Evolutionary conservation across 2,888 invertebrate species (phyloP).

Genomic region (Eilema depressum): DNA sequence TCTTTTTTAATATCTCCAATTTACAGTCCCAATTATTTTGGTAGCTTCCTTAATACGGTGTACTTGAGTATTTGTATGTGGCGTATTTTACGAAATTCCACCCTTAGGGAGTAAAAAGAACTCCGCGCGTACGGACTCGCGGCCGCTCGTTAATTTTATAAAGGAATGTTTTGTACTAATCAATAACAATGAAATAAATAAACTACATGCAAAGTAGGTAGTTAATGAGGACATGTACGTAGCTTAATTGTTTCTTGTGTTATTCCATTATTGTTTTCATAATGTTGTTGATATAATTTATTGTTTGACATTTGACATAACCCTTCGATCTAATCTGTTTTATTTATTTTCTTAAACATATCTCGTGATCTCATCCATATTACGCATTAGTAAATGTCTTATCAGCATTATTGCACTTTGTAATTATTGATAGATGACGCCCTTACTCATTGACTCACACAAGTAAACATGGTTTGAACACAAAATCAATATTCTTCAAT

Average conservation of each 20-base stretch:
- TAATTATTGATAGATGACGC: slow-evolving; percentile 55
- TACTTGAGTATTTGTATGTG: too few relatives aligned
- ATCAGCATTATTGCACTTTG: slow-evolving; percentile 42
- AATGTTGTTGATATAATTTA: slow-evolving; percentile 61
- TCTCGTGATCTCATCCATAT: slow-evolving; percentile 78
- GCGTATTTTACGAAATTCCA: too few relatives aligned
- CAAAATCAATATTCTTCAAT: slow-evolving; percentile 1
- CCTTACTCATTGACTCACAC: slow-evolving; percentile 57
- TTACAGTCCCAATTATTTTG: too few relatives aligned
- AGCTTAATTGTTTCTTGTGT: slow-evolving; percentile 74
- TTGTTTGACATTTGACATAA: slow-evolving; percentile 58
- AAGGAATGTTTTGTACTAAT: not conserved
- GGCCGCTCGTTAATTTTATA: not conserved
- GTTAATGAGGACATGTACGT: slow-evolving; percentile 61
- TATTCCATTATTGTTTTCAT: slow-evolving; percentile 79
- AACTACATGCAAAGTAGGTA: slow-evolving; percentile 39
- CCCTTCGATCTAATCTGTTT: slow-evolving; percentile 73
- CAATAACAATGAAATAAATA: not conserved
- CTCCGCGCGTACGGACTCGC: too few relatives aligned
- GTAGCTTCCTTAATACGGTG: too few relatives aligned
- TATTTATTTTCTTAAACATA: slow-evolving; percentile 76
- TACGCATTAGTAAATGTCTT: slow-evolving; percentile 56
- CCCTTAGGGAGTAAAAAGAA: too few relatives aligned
- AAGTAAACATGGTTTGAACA: slow-evolving; percentile 25
- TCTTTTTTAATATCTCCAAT: too few relatives aligned